phyloP scores from a whole-genome alignment of 2,797 vertebrate genomes.

The Lophotriccus pileatus region DNA sequence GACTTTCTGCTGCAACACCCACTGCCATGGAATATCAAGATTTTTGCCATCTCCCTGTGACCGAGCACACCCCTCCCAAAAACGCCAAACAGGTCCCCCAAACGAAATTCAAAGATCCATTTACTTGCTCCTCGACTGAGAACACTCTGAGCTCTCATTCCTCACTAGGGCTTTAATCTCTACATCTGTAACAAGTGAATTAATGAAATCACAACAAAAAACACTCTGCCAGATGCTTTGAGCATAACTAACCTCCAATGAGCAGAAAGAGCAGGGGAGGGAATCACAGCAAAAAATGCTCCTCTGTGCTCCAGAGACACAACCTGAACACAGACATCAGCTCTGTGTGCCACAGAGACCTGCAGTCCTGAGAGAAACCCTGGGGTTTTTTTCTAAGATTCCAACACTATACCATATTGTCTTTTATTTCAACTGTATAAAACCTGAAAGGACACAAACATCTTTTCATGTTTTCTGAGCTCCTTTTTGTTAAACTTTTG shows the following conservation, averaged over 20 bases:
- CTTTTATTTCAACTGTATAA: neutral
- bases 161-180: neutral
- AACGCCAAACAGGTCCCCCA: neutral
- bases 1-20: neutral
- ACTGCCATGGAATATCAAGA: rapidly evolving
- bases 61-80: neutral
- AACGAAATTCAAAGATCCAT: neutral
- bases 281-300: neutral
- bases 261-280: neutral
- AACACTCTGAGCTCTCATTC: neutral
- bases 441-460: neutral
- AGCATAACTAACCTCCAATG: neutral
- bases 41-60: neutral
- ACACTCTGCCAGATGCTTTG: neutral
- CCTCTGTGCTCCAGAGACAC: neutral
- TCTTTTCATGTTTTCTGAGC: neutral
- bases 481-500: neutral
- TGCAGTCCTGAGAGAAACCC: neutral
- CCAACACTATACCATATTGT: neutral
- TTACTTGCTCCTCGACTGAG: neutral
- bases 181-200: neutral
- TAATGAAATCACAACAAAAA: neutral
- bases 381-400: neutral
- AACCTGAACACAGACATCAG: neutral
- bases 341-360: rapidly evolving